Base-by-base conservation (phyloP, 1,140 invertebrate species). In the Anastrepha obliqua region DNA sequence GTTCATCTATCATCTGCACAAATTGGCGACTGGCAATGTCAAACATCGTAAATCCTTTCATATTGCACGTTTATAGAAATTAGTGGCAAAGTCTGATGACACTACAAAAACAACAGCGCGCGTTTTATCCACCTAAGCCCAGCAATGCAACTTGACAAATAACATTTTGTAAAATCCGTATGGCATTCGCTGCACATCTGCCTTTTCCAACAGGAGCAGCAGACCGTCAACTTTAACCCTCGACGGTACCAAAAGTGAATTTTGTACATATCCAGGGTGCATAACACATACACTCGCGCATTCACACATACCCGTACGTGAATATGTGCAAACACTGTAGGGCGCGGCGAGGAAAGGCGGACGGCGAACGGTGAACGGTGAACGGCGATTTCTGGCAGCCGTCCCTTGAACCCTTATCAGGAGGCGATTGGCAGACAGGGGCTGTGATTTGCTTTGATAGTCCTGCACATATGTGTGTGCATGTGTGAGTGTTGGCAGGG, bases 61-160 rank as follows among this genome's bases (percentile, higher is more conserved):
- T 29, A 81, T 81, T 81, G 15, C 51, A 81, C 74, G 47, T 55
- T 51, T n/a, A 55, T 55, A 81, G 74, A 81, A 81, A 81, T 81
- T 81, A 81, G 74, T 42, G 20, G 17, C 20, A 58, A 81, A 20
- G 20, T 44, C 44, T 47, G 64, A 39, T 29, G 47, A 47, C 70
- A 20, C 5, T 29, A 67, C 64, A 67, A 29, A 6, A 29, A 67
- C 64, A 67, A 81, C 74, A 81, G 9, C 44, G 8, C 15, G 55
- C 17, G 11, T 11, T 67, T 11, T 9, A 55, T 51, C 17, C n/a
- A 44, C 11, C 8, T 44, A 81, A 81, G 20, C 9, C 47, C 74
- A 81, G 20, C 29, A 81, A 81, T 29, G 74, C 74, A 58, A 29
- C 74, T 81, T 20, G 15, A 42, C 47, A 55, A 58, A 81, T 55